Evolutionary conservation across 2,113 vertebrate genomes (phyloP), one percentile per base, ranked within the genome.

Genomic region (Gila orcuttii): DNA sequence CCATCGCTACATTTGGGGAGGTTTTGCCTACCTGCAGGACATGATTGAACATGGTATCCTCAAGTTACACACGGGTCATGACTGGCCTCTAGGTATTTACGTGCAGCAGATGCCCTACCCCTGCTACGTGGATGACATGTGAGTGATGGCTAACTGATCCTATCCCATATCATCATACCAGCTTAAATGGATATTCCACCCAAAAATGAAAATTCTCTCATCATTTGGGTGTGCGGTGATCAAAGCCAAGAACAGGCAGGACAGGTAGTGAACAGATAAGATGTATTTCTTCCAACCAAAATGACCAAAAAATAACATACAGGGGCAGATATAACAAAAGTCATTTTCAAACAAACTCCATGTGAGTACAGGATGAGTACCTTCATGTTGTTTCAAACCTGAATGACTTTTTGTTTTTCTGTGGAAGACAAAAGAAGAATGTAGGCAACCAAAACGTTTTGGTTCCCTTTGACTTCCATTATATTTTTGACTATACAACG

Each of bases 51-150:
- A 95, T 12, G 97, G 97, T 19, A 96, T 99, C 93, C 95, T 98
- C 85, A 96, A 95, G 91, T 92, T 95, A 2, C 98, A 98, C 90
- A 97, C 95, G 0, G 91, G 86, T 39, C 87, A 89, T n/a, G 95
- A 96, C 88, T 93, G 95, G 90, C 94, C 95, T 0, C 60, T 96
- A 2, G 98, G 98, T 47, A 92, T 99, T 92, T 99, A 99, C 68
- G 89, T 99, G 23, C 97, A 99, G 92, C 98, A 99, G 94, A 99
- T 99, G 96, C 98, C 97, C 1, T 99, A 99, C 89, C 98, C 98
- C 0, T 99, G 98, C 90, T 99, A 98, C 13, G 97, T 99, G 69
- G 97, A 99, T 87, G 98, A 99, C 92, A 95, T 96, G 97, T 99
- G 91, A 97, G 97, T 97, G 69, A 62, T 6, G 23, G 12, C 25